phyloP scores from a whole-genome alignment of 2,888 invertebrate species.

The Pristionchus japonicus region DNA sequence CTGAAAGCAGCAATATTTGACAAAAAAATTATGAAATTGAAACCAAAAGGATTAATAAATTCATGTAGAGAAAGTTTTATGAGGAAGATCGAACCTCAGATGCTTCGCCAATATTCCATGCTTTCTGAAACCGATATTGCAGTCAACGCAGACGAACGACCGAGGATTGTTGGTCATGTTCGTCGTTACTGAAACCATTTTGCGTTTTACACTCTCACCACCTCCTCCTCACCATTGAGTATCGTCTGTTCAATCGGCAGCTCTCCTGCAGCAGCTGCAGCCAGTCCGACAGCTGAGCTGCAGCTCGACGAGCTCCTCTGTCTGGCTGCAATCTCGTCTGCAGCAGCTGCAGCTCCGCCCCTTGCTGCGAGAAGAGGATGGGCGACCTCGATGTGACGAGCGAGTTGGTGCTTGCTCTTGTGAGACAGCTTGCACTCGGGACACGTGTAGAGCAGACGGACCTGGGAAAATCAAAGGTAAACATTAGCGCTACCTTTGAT shows the following conservation, averaged over 20 bases:
- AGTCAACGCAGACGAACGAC: constrained; percentile 95
- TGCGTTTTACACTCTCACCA: too few species aligned
- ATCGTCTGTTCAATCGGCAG: constrained; percentile 9
- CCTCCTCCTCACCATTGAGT: background rate
- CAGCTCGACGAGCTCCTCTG: constrained; percentile 1
- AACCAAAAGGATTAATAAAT: background rate
- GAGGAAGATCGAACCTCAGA: constrained; percentile 79
- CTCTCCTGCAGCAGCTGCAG: background rate
- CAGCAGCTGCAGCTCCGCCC: constrained; percentile 39
- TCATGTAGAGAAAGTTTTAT: background rate
- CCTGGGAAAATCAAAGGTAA: background rate
- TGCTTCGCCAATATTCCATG: constrained; percentile 98
- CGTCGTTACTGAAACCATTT: background rate
- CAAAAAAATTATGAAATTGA: background rate
- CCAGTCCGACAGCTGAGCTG: background rate
- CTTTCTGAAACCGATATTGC: constrained; percentile 92
- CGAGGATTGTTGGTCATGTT: constrained; percentile 83
- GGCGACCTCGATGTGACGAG: background rate
- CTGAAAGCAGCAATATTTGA: constrained; percentile 45
- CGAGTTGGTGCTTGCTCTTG: constrained; percentile 36
- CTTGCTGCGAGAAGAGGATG: constrained; percentile 24
- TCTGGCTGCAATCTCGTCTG: constrained; percentile 8
- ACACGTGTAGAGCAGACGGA: constrained; percentile 36
- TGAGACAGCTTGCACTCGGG: constrained; percentile 41
- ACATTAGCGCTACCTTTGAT: too few species aligned